Conservation (phyloP, 2,888 invertebrate genomes). For the Icerya purchasi region DNA sequence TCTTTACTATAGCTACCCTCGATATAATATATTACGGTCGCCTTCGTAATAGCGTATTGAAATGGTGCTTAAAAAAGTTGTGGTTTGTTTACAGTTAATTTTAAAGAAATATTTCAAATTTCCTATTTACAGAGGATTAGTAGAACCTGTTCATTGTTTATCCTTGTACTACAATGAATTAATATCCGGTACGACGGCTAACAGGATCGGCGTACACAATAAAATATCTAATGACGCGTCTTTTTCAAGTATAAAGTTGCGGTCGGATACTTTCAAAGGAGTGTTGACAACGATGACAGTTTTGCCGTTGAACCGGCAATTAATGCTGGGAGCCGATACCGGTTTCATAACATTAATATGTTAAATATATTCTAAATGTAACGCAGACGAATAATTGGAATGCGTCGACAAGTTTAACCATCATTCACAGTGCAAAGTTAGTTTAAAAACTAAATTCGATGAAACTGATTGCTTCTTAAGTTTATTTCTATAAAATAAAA, state of each 20-base stretch:
- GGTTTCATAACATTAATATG: slow-evolving; percentile 65
- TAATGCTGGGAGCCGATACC: slow-evolving; percentile 79
- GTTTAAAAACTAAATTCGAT: too few species aligned
- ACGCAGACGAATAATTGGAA: too few species aligned
- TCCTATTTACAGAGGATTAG: slow-evolving; percentile 45
- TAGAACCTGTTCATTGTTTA: slow-evolving; percentile 81
- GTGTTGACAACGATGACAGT: slow-evolving; percentile 76
- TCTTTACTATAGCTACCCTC: background rate
- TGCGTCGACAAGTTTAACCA: too few species aligned
- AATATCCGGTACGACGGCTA: slow-evolving; percentile 79
- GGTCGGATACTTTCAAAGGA: slow-evolving; percentile 76
- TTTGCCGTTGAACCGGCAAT: slow-evolving; percentile 67
- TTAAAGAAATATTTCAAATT: background rate
- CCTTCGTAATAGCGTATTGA: background rate
- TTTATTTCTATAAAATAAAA: too few species aligned
- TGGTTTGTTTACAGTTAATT: background rate
- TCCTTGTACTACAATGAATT: slow-evolving; percentile 57
- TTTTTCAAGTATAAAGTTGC: slow-evolving; percentile 63
- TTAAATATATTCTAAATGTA: too few species aligned
- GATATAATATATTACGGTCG: too few species aligned
- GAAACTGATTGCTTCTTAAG: too few species aligned
- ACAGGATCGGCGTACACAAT: slow-evolving; percentile 71
- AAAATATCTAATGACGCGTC: slow-evolving; percentile 44
- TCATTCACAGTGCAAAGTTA: too few species aligned
- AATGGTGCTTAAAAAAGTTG: background rate